These are phyloP conservation scores for Melozone crissalis DNA, from an alignment of 2,113 vertebrate species.

Conservation along the genomic window DNA sequence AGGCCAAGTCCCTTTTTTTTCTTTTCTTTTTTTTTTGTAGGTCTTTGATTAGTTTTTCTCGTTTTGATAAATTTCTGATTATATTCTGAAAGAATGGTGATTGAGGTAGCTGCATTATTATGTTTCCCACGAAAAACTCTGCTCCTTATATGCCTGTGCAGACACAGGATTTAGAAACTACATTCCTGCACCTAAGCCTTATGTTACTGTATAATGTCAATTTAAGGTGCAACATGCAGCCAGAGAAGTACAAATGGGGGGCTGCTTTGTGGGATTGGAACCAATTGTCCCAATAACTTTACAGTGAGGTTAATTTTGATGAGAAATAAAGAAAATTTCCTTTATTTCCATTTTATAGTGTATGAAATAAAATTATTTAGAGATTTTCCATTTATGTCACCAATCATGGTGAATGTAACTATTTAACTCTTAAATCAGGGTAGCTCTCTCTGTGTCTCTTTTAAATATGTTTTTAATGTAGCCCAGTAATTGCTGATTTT, in stretches of 20 bases:
- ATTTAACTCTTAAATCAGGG: not conserved
- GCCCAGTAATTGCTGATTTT: not conserved
- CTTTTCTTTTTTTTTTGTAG: not conserved
- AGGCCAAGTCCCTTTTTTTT: not conserved
- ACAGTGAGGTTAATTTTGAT: not conserved
- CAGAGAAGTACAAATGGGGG: not conserved
- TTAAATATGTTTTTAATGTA: not conserved
- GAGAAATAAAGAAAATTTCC: not conserved
- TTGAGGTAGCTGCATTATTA: not conserved
- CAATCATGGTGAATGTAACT: not conserved
- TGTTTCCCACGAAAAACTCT: not conserved
- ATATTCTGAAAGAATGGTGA: not conserved
- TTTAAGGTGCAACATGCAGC: not conserved
- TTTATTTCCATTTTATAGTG: not conserved
- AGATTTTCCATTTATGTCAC: not conserved
- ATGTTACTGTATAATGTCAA: rapidly evolving
- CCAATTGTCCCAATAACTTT: not conserved
- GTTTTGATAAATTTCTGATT: not conserved
- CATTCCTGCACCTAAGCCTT: not conserved
- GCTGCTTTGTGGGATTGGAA: not conserved
- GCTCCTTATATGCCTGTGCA: not conserved
- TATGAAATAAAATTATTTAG: not conserved
- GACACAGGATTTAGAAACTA: not conserved
- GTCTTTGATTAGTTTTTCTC: not conserved
- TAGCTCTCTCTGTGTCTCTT: not conserved